A percentile compares a stretch with the other conserved stretches of the same genome.
Conservation (phyloP, 2,113 vertebrate genomes). For the Empidonax alnorum region DNA sequence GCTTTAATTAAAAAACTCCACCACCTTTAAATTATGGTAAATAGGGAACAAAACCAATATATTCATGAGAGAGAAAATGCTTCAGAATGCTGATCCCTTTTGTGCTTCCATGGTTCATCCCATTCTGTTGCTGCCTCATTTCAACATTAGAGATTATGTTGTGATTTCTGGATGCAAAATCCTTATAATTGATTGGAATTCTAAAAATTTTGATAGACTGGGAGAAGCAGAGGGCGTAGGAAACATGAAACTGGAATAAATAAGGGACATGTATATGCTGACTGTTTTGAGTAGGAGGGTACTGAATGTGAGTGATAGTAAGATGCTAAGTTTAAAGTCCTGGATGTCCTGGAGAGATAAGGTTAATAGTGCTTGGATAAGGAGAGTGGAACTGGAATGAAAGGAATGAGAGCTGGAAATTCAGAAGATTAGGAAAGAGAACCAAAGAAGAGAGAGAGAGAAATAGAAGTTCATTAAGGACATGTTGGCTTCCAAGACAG, state of each 20-base stretch:
- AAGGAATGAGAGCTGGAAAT: background rate
- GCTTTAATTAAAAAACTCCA: accelerated
- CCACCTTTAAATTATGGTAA: background rate
- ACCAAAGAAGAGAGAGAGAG: background rate
- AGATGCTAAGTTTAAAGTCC: background rate
- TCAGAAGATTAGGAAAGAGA: background rate
- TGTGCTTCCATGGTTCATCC: background rate
- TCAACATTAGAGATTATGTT: background rate
- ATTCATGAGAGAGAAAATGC: background rate
- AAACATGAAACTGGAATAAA: background rate
- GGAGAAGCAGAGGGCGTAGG: background rate
- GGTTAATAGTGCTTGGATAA: background rate
- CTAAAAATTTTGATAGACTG: background rate
- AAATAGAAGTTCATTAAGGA: background rate
- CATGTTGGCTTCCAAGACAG: accelerated
- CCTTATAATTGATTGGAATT: background rate
- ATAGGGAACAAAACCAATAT: background rate
- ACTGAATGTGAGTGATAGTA: background rate
- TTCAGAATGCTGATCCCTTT: background rate
- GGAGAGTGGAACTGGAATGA: background rate
- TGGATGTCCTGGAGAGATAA: background rate
- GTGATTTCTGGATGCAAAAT: background rate
- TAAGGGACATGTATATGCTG: background rate
- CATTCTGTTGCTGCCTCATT: background rate
- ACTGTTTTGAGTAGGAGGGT: background rate